Base-by-base conservation (phyloP, 2,888 invertebrate species). In the Acanthosoma haemorrhoidale region DNA sequence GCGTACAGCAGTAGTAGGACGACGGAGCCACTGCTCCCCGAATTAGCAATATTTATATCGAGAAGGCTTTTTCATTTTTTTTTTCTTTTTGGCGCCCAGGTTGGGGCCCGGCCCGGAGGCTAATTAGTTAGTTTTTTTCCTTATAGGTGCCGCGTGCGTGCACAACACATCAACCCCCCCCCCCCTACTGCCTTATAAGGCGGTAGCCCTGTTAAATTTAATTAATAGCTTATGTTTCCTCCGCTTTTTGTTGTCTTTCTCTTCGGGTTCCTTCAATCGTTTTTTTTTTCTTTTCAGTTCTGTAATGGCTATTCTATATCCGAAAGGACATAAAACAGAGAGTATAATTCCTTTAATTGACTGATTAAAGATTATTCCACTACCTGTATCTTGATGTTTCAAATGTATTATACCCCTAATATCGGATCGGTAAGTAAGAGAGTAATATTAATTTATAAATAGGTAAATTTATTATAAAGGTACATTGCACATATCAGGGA, bases 21-120 rank as follows among this genome's bases (percentile, higher is more conserved):
- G n/a, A n/a, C n/a, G 25, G 51, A 51, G 25, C 51, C 51, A 51
- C 51, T 51, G 51, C 51, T 25, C 29, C 13, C 51, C 51, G 29
- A 51, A 51, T 51, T 51, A 51, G 51, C 51, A 51, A 51, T 51
- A 51, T 51, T 51, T 51, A 51, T 51, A 51, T 51, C 51, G 21
- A n/a, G n/a, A 25, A 51, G 13, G 51, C 29, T 51, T 51, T 51
- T 51, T n/a, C n/a, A n/a, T n/a, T n/a, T n/a, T n/a, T n/a, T n/a
- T n/a, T n/a, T n/a, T n/a, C n/a, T 51, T 25, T 51, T 51, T 51
- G 51, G 51, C 51, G 51, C 51, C 51, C 51, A 51, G 29, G 51
- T 51, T 51, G 29, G 51, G 51, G 51, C 21, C 25, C 51, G 51
- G 51, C 29, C 51, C n/a, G n/a, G 51, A 25, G 51, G 29, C 51